A percentile compares a stretch with the other conserved stretches of the same genome.
These are phyloP conservation scores for Thaleichthys pacificus DNA, from an alignment of 2,797 vertebrate genomes.

Conservation along the genomic window DNA sequence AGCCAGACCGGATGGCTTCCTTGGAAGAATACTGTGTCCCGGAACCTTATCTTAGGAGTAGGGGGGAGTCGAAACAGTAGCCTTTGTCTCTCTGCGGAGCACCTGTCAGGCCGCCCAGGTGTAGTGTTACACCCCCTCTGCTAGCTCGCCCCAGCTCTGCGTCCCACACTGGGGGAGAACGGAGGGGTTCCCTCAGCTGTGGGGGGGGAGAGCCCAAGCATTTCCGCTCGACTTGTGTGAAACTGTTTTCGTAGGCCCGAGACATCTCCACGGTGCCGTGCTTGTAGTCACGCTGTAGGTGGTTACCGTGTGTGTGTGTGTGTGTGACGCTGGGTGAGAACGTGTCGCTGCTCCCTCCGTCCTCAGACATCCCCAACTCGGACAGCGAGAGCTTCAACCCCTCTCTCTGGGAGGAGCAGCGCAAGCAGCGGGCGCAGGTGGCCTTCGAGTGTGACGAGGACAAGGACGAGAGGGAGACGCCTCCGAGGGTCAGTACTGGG, in stretches of 20 bases:
- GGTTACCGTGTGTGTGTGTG: neutral
- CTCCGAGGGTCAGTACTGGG: slow-evolving; percentile 82
- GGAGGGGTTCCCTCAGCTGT: no score
- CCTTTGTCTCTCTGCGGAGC: slow-evolving; percentile 36
- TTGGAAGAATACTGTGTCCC: slow-evolving; percentile 48
- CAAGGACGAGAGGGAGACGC: slow-evolving; percentile 93
- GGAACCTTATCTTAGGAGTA: slow-evolving; percentile 36
- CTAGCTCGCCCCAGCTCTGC: slow-evolving; percentile 25
- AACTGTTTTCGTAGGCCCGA: no score
- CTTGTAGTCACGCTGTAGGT: neutral
- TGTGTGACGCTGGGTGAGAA: neutral
- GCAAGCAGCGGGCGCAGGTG: slow-evolving; percentile 95
- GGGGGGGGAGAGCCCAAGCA: no score
- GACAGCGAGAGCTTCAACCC: slow-evolving; percentile 99
- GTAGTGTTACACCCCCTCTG: slow-evolving; percentile 39
- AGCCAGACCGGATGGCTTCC: slow-evolving; percentile 32
- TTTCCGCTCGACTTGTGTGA: no score
- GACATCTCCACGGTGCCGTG: neutral
- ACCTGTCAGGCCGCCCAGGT: slow-evolving; percentile 49
- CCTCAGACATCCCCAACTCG: slow-evolving; percentile 82
- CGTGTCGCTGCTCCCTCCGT: slow-evolving; percentile 7
- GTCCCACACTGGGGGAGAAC: neutral
- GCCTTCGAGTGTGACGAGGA: slow-evolving; percentile 98
- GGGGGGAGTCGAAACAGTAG: slow-evolving; percentile 38
- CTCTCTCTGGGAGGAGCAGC: slow-evolving; percentile 95